phyloP scores from a whole-genome alignment of 2,888 invertebrate genomes.

The Strigamia crassipes region DNA sequence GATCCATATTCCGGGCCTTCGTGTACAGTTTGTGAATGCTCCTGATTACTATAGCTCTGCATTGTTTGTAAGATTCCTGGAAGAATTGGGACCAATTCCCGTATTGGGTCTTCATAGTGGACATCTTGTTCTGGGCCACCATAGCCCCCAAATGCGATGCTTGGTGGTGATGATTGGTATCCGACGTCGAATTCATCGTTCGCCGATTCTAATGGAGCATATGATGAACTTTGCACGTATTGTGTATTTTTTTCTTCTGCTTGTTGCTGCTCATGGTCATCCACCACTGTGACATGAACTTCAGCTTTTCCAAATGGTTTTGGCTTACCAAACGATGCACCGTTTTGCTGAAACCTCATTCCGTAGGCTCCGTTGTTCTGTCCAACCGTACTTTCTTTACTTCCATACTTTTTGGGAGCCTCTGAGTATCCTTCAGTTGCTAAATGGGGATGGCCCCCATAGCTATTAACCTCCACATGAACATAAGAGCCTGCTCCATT shows the following conservation, averaged over 20 bases:
- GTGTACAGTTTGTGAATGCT: background rate
- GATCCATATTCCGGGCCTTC: background rate
- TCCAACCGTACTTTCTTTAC: background rate
- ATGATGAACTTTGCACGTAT: background rate
- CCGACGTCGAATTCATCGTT: background rate
- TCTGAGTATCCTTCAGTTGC: background rate
- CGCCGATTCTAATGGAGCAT: background rate
- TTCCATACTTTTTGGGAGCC: background rate
- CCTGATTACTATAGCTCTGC: background rate
- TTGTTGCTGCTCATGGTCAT: background rate
- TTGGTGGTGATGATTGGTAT: background rate
- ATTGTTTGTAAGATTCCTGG: background rate
- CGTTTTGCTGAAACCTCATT: background rate
- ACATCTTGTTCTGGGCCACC: background rate
- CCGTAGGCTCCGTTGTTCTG: background rate
- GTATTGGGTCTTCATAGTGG: no score
- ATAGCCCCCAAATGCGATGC: background rate
- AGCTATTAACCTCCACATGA: background rate
- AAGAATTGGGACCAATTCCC: no score
- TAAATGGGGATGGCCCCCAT: background rate
- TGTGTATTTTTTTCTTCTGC: background rate
- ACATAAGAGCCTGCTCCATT: background rate
- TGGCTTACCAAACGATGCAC: background rate
- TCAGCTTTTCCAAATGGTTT: background rate
- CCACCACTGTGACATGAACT: background rate